Evolutionary conservation across 2,888 invertebrate species (phyloP).

Genomic region (Leptinotarsa peninsularis): DNA sequence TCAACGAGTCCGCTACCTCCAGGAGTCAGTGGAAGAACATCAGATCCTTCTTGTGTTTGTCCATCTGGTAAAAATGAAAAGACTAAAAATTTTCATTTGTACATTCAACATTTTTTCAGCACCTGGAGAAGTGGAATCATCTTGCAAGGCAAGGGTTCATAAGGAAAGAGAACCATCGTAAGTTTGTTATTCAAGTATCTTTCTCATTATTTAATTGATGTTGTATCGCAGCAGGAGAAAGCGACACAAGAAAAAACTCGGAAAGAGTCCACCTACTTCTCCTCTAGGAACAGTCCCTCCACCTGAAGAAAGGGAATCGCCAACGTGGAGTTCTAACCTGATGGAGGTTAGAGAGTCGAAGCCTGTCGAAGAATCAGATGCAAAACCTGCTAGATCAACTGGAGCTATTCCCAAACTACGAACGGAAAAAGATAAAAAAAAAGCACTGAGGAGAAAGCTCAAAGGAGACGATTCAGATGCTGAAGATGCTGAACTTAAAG

Average conservation of each 20-base stretch:
- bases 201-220: background rate
- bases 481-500: constrained; percentile 30
- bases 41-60: constrained; percentile 40
- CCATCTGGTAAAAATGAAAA: constrained; percentile 15
- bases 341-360: constrained; percentile 54
- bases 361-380: constrained; percentile 26
- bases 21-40: constrained; percentile 25
- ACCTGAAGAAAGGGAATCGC: constrained; percentile 53
- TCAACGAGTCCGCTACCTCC: constrained; percentile 38
- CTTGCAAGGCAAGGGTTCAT: constrained; percentile 18
- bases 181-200: background rate
- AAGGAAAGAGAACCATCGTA: constrained; percentile 4
- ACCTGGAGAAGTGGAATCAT: constrained; percentile 22
- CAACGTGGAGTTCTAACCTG: constrained; percentile 64
- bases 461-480: constrained; percentile 21
- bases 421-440: background rate
- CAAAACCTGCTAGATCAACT: constrained; percentile 2
- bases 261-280: constrained; percentile 50
- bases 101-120: background rate
- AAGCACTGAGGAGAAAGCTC: background rate
- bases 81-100: background rate
- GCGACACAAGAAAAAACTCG: constrained; percentile 44
- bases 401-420: constrained; percentile 27
- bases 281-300: constrained; percentile 52
- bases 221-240: constrained; percentile 27